A percentile compares a stretch with the other conserved stretches of the same genome.
Conservation (phyloP, 1,140 invertebrate genomes). For the Vanessa atalanta region DNA sequence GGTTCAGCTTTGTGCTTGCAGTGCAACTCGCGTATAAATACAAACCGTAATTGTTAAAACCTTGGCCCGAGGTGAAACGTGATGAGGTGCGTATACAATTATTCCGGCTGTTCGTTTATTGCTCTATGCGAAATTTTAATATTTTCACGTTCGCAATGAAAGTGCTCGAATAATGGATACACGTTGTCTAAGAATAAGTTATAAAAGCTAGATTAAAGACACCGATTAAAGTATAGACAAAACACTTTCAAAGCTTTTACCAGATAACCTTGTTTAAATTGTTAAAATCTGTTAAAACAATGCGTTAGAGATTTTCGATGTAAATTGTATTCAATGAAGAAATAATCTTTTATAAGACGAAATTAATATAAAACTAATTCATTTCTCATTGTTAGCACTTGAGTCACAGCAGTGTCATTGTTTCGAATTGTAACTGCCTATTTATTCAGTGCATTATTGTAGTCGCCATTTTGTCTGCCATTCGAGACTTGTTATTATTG, state of each 20-base stretch:
- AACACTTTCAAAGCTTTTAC: no score
- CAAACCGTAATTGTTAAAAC: constrained; percentile 45
- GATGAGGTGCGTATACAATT: constrained; percentile 45
- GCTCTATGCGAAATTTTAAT: constrained; percentile 10
- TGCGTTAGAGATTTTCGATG: no score
- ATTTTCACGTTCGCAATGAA: not conserved
- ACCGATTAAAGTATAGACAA: no score
- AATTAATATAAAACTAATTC: constrained; percentile 8
- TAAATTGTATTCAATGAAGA: not conserved
- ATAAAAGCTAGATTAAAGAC: no score
- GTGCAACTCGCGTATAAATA: constrained; percentile 47
- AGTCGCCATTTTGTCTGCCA: constrained; percentile 30
- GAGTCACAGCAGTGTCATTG: constrained; percentile 21
- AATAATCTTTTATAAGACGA: not conserved
- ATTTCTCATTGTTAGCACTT: constrained; percentile 14
- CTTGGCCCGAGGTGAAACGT: constrained; percentile 56
- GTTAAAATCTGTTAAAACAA: no score
- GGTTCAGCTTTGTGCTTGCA: constrained; percentile 56
- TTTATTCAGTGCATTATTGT: constrained; percentile 21
- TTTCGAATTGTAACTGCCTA: constrained; percentile 6
- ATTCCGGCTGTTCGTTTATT: constrained; percentile 9
- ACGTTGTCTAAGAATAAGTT: no score
- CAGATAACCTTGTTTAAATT: no score
- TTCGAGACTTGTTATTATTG: constrained; percentile 13
- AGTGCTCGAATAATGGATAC: not conserved